Conservation (phyloP, 2,113 vertebrate species). For the Promerops cafer region DNA sequence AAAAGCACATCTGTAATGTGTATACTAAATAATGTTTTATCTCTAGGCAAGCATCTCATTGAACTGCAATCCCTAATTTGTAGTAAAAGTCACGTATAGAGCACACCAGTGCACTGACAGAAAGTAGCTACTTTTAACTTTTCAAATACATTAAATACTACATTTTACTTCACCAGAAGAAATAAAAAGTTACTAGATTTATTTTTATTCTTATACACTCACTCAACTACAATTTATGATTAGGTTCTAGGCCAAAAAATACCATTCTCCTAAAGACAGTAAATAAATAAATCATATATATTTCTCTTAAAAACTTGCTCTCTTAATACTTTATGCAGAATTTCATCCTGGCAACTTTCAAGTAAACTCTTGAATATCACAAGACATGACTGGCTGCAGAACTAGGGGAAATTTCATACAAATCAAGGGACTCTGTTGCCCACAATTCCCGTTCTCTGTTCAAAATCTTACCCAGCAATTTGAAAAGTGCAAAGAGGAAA, state of each 20-base stretch:
- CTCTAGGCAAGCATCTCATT: not conserved
- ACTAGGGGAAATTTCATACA: not conserved
- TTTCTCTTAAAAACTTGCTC: not conserved
- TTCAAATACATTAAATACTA: not conserved
- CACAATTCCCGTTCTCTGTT: not conserved
- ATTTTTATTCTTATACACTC: not conserved
- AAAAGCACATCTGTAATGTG: not conserved
- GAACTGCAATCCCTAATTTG: not conserved
- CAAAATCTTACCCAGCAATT: not conserved
- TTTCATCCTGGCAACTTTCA: not conserved
- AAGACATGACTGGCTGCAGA: not conserved
- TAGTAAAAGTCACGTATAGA: not conserved
- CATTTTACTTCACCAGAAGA: not conserved
- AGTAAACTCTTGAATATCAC: not conserved
- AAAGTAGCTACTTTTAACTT: not conserved
- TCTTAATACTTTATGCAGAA: not conserved
- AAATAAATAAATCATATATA: not conserved
- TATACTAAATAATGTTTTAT: not conserved
- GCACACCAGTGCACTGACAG: not conserved
- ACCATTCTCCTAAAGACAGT: not conserved
- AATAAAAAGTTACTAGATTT: not conserved
- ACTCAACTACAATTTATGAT: not conserved
- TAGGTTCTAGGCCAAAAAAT: not conserved
- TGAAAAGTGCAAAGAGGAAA: not conserved
- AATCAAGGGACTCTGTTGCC: not conserved